Conservation (phyloP, 2,113 vertebrate species). For the Pica pica region DNA sequence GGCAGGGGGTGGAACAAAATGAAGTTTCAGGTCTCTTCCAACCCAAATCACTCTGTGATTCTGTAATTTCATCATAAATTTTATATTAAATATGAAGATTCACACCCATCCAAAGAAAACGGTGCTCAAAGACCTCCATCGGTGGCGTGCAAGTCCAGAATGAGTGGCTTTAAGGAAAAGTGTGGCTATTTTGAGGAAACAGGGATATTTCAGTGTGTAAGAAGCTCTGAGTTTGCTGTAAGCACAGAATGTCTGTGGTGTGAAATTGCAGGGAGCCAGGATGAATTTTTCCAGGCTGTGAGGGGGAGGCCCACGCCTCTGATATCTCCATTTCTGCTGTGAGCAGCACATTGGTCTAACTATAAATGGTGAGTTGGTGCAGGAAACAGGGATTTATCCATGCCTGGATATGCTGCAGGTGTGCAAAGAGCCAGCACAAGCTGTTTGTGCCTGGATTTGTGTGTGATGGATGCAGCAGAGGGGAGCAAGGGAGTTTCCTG, state of each 20-base stretch:
- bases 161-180: background rate
- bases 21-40: background rate
- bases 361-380: background rate
- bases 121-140: background rate
- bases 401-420: background rate
- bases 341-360: background rate
- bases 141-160: accelerated
- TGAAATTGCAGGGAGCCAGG: background rate
- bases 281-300: background rate
- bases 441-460: background rate
- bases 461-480: background rate
- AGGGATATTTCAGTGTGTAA: background rate
- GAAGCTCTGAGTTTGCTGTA: background rate
- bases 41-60: background rate
- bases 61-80: background rate
- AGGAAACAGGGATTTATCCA: background rate
- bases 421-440: background rate
- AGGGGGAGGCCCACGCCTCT: background rate
- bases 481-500: background rate
- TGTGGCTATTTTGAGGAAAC: background rate
- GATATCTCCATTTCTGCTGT: background rate
- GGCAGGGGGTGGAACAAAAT: background rate
- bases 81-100: accelerated
- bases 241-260: accelerated
- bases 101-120: background rate